Conservation (phyloP, 2,113 vertebrate genomes). For the Capricornis sumatraensis region DNA sequence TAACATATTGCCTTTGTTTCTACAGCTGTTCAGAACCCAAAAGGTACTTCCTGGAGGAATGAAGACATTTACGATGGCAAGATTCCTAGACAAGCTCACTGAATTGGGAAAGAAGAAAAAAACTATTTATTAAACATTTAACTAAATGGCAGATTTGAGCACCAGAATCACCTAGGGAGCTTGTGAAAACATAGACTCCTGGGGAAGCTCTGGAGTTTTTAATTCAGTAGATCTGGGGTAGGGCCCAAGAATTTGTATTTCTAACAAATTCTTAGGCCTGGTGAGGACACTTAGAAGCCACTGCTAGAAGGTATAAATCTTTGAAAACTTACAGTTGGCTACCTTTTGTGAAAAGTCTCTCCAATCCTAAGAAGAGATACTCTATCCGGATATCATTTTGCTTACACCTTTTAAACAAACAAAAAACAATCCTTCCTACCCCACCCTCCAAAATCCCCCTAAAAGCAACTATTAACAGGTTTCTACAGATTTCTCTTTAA, state of each 20-base stretch:
- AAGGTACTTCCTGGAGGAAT: slow-evolving; percentile 3
- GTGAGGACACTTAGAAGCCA: background rate
- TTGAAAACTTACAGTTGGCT: background rate
- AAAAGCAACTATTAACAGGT: background rate
- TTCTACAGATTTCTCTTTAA: slow-evolving; percentile 22
- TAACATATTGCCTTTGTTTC: background rate
- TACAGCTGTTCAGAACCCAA: slow-evolving; percentile 10
- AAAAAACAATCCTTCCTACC: background rate
- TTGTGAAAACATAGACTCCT: background rate
- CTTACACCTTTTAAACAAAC: background rate
- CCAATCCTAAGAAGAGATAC: background rate
- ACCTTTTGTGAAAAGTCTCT: background rate
- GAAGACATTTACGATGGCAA: slow-evolving; percentile 2
- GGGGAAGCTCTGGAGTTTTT: background rate
- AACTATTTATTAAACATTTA: background rate
- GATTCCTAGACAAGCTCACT: background rate
- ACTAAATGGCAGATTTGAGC: background rate
- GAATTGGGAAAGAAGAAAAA: slow-evolving; percentile 4
- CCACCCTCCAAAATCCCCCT: background rate
- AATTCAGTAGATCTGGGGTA: background rate
- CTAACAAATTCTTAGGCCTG: background rate
- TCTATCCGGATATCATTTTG: background rate
- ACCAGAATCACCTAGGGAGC: background rate
- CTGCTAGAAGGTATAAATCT: background rate
- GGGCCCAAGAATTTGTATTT: slow-evolving; percentile 2